Evolutionary conservation across 1,140 invertebrate species (phyloP), one percentile per base, ranked within the genome.

Genomic region (Anthonomus grandis): DNA sequence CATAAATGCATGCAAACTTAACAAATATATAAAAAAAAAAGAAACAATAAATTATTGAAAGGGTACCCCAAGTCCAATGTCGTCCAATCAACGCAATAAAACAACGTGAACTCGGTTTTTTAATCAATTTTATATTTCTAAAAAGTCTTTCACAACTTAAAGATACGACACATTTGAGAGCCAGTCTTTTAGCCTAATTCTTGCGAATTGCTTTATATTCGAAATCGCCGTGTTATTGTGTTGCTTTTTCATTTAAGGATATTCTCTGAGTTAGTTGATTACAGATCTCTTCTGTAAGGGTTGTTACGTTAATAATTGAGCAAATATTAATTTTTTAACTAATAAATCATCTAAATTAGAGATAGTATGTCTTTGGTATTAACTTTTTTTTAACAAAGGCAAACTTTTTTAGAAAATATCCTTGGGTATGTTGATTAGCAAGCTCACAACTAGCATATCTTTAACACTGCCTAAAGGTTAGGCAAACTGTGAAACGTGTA

Each of bases 81-180:
- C 44, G 15, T 22, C 27, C 21, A 13, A 55, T 38, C 9, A 56
- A 50, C 24, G 10, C 41, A 64, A 66, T 61, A 65, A 68, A 65
- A 64, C 59, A 68, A 57, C 59, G 22, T 57, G 54, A 60, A 36
- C 48, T 64, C 48, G 47, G 25, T 66, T 66, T 69, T 64, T 60
- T 60, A 60, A 67, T 67, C 63, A 68, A 67, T 60, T n/a, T 70
- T 71, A 70, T 71, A 70, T 67, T 71, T 71, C 67, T 69, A 68
- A 69, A 69, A 68, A 68, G 62, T 68, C 63, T 64, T 63, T 69
- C 67, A 70, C 67, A 70, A 68, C 62, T 62, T 51, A 68, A 53
- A 68, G 64, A 69, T 69, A 68, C 66, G 66, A 70, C 59, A 70
- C 57, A 68, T 61, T 64, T 64, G 67, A 67, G 65, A 70, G 64